phyloP scores from a whole-genome alignment of 2,888 invertebrate species.

The Apamea epomidion region DNA sequence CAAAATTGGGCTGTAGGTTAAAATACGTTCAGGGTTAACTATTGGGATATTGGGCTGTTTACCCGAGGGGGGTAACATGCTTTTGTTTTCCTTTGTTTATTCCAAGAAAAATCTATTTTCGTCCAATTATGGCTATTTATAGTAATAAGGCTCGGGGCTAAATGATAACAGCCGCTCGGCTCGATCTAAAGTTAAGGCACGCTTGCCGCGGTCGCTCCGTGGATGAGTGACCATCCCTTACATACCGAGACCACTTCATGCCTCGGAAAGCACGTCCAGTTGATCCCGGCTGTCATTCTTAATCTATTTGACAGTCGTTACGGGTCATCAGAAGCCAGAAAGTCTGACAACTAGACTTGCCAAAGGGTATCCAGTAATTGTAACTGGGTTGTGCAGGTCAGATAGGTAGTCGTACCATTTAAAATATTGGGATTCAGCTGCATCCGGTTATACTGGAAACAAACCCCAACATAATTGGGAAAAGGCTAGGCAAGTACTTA shows the following conservation, averaged over 20 bases:
- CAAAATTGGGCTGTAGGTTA: constrained; percentile 46
- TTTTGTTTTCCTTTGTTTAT: constrained; percentile 26
- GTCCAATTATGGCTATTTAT: neutral
- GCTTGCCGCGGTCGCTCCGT: neutral
- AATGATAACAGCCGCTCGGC: too few species aligned
- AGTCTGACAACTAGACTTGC: neutral
- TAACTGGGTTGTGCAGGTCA: neutral
- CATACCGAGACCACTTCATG: neutral
- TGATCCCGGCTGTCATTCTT: neutral
- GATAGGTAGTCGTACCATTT: neutral
- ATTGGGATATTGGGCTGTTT: constrained; percentile 7
- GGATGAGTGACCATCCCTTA: neutral
- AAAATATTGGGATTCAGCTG: neutral
- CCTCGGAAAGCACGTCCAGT: neutral
- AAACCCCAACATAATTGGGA: neutral
- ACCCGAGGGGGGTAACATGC: constrained; percentile 7
- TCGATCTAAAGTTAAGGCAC: neutral
- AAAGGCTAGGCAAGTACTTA: too few species aligned
- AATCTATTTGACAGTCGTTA: neutral
- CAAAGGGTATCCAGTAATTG: neutral
- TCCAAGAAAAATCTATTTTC: constrained; percentile 33
- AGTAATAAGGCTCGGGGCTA: neutral
- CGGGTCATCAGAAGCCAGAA: neutral
- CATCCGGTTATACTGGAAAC: neutral
- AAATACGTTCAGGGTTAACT: constrained; percentile 34